Evolutionary conservation across 2,797 vertebrate species (phyloP).

Genomic region (Chaetophractus vellerosus): DNA sequence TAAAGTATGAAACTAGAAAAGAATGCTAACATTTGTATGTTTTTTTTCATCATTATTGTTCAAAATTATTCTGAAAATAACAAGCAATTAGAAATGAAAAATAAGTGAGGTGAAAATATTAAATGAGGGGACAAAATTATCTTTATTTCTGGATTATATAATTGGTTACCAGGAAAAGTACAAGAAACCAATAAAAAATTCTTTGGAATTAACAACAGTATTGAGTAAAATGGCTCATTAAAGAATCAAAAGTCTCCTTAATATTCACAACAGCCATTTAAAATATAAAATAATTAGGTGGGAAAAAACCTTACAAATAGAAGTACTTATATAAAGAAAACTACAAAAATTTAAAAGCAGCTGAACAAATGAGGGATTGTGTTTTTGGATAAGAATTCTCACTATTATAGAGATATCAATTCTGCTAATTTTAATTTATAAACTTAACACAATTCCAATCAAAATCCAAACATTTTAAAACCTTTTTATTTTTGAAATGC

Average conservation of each 20-base stretch:
- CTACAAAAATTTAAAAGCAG: background rate
- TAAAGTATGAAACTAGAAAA: constrained; percentile 17
- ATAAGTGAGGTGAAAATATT: background rate
- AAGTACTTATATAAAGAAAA: background rate
- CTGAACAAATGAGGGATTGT: background rate
- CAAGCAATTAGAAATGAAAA: constrained; percentile 25
- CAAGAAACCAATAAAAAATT: background rate
- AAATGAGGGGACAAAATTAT: background rate
- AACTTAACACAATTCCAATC: constrained; percentile 47
- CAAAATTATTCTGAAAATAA: constrained; percentile 51
- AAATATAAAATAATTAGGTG: constrained; percentile 32
- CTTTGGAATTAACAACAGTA: constrained; percentile 25
- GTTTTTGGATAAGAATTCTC: background rate
- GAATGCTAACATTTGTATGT: background rate
- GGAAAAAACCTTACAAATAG: background rate
- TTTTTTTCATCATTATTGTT: background rate
- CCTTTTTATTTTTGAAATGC: background rate
- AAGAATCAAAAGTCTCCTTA: background rate
- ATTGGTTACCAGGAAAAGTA: background rate
- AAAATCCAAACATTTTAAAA: constrained; percentile 29
- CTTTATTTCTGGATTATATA: constrained; percentile 20
- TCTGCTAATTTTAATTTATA: constrained; percentile 53
- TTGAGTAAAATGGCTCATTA: background rate
- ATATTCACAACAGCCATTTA: constrained; percentile 3
- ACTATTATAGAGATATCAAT: background rate